Percentiles rank a stretch among this genome's conserved stretches.
Conservation (phyloP, 2,113 vertebrate genomes). For the Chloropsis hardwickii region DNA sequence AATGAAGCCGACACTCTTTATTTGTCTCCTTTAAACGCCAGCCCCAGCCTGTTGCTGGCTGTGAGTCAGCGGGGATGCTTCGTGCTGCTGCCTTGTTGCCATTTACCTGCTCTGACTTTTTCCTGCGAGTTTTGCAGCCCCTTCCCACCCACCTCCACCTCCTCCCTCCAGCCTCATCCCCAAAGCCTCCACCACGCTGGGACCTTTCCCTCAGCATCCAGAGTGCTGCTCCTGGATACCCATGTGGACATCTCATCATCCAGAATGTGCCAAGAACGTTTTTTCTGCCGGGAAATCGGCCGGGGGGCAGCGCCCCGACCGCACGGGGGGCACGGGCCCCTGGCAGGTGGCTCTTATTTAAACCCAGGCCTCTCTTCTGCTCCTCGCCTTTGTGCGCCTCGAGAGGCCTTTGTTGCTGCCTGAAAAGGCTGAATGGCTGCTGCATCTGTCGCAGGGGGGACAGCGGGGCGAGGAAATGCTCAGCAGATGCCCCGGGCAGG, state of each 20-base stretch:
- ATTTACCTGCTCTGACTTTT: constrained; percentile 13
- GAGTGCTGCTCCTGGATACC: not conserved
- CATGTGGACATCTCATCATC: not conserved
- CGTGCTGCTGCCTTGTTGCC: not conserved
- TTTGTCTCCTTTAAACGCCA: not conserved
- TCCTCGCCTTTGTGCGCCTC: constrained; percentile 68
- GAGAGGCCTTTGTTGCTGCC: constrained; percentile 75
- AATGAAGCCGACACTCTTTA: not conserved
- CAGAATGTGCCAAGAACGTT: accelerated
- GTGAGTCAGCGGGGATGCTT: not conserved
- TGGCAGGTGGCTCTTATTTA: constrained; percentile 73
- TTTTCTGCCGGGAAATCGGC: not conserved
- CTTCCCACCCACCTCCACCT: not conserved
- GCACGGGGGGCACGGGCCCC: not conserved
- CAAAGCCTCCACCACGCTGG: accelerated
- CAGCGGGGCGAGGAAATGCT: constrained; percentile 3
- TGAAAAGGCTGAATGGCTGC: constrained; percentile 76
- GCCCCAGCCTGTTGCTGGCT: not conserved
- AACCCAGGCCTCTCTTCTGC: constrained; percentile 40
- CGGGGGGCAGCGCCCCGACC: no score
- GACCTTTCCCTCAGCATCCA: not conserved
- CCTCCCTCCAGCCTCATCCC: not conserved
- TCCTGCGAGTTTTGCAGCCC: not conserved
- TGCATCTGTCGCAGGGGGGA: constrained; percentile 72
- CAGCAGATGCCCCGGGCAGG: constrained; percentile 58